These are phyloP conservation scores for Tapirus indicus DNA, from an alignment of 2,797 vertebrate genomes.

Conservation along the genomic window DNA sequence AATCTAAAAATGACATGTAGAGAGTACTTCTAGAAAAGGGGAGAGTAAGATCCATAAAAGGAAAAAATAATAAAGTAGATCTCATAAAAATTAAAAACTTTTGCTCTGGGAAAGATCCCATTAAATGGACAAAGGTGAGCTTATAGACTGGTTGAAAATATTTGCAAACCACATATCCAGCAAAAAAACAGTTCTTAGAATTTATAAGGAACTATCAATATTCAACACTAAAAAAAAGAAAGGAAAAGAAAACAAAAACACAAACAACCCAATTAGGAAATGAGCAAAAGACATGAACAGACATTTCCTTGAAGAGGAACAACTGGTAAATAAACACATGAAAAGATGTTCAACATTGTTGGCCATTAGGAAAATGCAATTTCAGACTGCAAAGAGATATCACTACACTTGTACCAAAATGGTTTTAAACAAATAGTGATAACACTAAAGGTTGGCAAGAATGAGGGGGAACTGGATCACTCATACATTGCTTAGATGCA, in stretches of 20 bases:
- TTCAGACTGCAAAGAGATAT: neutral
- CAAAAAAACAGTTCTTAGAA: neutral
- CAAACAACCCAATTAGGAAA: neutral
- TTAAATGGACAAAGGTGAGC: neutral
- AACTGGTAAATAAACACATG: neutral
- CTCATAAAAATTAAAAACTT: neutral
- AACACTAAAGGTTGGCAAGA: neutral
- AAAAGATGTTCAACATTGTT: neutral
- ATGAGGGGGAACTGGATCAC: neutral
- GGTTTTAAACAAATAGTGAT: neutral
- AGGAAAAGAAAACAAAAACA: neutral
- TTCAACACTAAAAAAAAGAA: neutral
- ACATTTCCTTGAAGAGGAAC: neutral
- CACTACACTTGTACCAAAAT: neutral
- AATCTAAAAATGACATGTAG: neutral
- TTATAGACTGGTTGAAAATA: neutral
- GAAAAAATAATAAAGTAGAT: neutral
- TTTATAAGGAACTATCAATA: neutral
- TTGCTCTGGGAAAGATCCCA: neutral
- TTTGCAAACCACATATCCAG: neutral
- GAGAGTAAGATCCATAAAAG: neutral
- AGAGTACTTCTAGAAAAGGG: neutral
- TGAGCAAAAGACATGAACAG: neutral
- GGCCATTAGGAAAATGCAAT: neutral
- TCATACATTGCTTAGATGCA: neutral